Evolutionary conservation across 2,797 vertebrate species (phyloP).

Genomic region (Otus scops): DNA sequence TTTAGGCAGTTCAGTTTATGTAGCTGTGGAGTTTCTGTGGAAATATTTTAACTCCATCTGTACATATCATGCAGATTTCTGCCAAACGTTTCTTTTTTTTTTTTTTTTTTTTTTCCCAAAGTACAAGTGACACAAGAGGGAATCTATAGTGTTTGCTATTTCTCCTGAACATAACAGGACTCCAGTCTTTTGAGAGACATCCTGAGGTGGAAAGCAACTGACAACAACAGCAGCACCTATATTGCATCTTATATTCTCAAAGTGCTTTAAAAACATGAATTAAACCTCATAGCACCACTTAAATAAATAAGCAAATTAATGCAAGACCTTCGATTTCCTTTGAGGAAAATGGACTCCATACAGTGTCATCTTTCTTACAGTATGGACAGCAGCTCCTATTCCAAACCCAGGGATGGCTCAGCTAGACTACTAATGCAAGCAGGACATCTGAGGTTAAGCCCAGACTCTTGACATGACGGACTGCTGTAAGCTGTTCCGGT

Average conservation of each 20-base stretch:
- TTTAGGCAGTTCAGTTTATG: neutral
- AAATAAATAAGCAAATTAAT: neutral
- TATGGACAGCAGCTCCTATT: neutral
- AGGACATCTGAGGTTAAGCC: neutral
- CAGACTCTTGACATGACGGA: neutral
- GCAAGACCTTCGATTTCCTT: neutral
- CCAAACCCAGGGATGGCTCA: neutral
- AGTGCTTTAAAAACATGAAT: neutral
- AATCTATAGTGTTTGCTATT: neutral
- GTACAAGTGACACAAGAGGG: neutral
- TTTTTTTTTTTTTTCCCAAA: neutral
- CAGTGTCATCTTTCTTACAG: neutral
- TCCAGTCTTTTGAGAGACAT: neutral
- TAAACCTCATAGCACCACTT: neutral
- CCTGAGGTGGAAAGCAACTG: neutral
- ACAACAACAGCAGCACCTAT: neutral
- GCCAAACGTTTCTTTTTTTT: fast-evolving
- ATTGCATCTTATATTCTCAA: neutral
- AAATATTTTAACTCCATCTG: neutral
- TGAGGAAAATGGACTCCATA: neutral
- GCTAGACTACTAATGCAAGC: neutral
- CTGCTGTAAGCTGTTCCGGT: neutral
- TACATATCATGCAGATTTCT: neutral
- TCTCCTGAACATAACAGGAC: neutral
- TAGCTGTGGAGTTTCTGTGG: neutral